Conservation (phyloP, 2,888 invertebrate species). For the Nephrotoma guestfalica region DNA sequence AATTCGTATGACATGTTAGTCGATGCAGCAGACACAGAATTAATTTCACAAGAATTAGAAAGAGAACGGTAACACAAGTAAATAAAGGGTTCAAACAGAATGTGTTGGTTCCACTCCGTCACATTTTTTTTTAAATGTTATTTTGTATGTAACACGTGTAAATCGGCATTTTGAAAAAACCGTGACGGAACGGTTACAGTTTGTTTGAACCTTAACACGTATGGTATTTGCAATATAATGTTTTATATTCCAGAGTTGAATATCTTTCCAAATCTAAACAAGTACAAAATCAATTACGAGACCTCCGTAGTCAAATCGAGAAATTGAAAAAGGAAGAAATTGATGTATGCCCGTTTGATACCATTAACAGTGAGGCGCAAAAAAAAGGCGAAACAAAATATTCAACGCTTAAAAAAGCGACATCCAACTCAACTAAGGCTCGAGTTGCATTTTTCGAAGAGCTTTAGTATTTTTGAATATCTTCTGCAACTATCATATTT, state of each 20-base stretch:
- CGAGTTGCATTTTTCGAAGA: constrained; percentile 95
- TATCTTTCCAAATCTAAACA: constrained; percentile 92
- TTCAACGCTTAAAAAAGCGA: constrained; percentile 83
- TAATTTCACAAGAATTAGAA: constrained; percentile 84
- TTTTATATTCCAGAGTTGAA: constrained; percentile 47
- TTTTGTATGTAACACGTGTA: too few species aligned
- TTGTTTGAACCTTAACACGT: neutral
- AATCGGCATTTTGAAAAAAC: too few species aligned
- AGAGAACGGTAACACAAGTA: constrained; percentile 27
- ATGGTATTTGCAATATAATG: neutral
- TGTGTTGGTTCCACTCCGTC: too few species aligned
- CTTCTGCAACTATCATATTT: too few species aligned
- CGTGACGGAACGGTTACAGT: too few species aligned
- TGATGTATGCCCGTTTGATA: constrained; percentile 66
- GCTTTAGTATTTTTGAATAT: constrained; percentile 38
- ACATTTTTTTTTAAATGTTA: too few species aligned
- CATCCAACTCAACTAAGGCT: constrained; percentile 86
- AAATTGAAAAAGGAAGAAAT: constrained; percentile 79
- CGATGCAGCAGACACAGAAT: constrained; percentile 73
- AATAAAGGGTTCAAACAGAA: too few species aligned
- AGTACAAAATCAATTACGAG: constrained; percentile 81
- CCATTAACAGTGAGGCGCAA: constrained; percentile 80
- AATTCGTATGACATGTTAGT: constrained; percentile 69
- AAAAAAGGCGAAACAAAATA: constrained; percentile 88
- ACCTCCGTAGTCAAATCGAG: constrained; percentile 86